Conservation (phyloP, 1,140 invertebrate species). For the Halesus radiatus region DNA sequence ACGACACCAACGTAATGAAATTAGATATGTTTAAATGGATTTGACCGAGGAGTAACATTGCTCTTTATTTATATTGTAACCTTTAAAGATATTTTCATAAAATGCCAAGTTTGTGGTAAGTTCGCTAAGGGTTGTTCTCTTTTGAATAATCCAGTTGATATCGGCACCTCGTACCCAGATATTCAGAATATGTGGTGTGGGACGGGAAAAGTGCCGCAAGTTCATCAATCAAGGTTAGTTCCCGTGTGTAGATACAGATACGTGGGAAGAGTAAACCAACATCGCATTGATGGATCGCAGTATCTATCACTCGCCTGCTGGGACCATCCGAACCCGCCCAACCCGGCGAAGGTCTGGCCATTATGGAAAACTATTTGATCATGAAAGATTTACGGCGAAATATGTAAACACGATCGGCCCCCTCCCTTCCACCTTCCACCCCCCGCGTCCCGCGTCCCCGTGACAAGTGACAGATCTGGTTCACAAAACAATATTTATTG, state of each 20-base stretch:
- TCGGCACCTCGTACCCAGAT: too few relatives aligned
- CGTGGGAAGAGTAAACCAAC: neutral
- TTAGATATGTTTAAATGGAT: too few relatives aligned
- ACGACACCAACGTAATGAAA: too few relatives aligned
- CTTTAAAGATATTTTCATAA: too few relatives aligned
- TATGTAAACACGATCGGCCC: constrained; percentile 37
- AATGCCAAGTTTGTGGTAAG: too few relatives aligned
- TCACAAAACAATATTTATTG: constrained; percentile 59
- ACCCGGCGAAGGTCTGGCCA: constrained; percentile 34
- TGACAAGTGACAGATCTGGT: constrained; percentile 57
- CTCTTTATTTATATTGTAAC: too few relatives aligned
- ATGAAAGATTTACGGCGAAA: constrained; percentile 57
- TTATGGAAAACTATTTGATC: constrained; percentile 58
- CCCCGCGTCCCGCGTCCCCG: too few relatives aligned
- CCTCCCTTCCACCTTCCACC: neutral
- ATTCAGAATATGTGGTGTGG: too few relatives aligned
- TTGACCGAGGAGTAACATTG: too few relatives aligned
- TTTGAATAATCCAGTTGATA: too few relatives aligned
- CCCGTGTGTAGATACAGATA: neutral
- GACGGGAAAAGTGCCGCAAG: too few relatives aligned
- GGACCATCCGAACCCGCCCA: neutral
- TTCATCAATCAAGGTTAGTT: constrained; percentile 29
- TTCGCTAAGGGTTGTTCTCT: too few relatives aligned
- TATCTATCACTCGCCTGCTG: constrained; percentile 26
- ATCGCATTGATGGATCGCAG: constrained; percentile 32